Conservation (phyloP, 2,113 vertebrate genomes). For the Stigmatopora nigra region DNA sequence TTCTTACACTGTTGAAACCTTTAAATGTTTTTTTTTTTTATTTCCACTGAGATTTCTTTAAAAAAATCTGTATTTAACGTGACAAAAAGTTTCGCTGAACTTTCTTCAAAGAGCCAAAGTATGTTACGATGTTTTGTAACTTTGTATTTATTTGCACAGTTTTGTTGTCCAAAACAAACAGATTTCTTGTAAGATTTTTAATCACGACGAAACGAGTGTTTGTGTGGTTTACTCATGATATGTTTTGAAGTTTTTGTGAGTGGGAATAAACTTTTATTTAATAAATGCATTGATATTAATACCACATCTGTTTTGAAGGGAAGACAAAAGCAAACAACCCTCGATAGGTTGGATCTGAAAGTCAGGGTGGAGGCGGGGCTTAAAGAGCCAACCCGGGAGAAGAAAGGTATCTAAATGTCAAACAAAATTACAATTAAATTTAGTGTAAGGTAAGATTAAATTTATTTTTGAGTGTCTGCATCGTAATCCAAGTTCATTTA, state of each 20-base stretch:
- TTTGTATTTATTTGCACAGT: neutral
- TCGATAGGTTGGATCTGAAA: too few relatives aligned
- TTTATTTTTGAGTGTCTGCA: too few relatives aligned
- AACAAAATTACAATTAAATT: too few relatives aligned
- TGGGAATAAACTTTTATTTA: constrained; percentile 2
- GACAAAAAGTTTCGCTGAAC: constrained; percentile 1
- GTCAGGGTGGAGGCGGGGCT: too few relatives aligned
- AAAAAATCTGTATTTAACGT: neutral
- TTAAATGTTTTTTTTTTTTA: neutral
- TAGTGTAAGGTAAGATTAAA: too few relatives aligned
- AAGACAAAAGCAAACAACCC: neutral
- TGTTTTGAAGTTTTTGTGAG: neutral
- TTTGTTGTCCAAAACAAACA: neutral
- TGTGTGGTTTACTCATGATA: neutral
- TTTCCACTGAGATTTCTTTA: neutral
- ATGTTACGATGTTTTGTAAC: neutral
- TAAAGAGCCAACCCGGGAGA: too few relatives aligned
- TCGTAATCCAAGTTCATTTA: too few relatives aligned
- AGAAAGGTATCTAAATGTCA: too few relatives aligned
- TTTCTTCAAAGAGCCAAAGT: neutral
- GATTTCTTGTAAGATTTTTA: neutral
- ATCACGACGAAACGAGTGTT: neutral
- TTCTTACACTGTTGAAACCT: constrained; percentile 3
- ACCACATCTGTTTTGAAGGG: neutral
- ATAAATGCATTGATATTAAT: neutral